Evolutionary conservation across 2,113 vertebrate genomes (phyloP).

Genomic region (Trematomus loennbergii): DNA sequence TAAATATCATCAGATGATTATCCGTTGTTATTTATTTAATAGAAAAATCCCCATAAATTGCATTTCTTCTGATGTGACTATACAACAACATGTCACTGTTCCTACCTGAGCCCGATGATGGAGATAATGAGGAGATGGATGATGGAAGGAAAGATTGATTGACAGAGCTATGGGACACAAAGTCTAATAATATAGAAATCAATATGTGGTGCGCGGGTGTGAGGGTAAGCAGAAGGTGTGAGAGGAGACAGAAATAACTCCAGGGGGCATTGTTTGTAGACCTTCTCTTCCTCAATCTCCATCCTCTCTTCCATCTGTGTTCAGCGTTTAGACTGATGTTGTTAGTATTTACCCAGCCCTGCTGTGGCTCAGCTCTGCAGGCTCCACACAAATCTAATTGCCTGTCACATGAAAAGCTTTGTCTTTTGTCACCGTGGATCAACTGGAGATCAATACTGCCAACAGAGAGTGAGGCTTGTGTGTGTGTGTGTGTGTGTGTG

Average conservation of each 20-base stretch:
- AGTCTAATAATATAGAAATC: slow-evolving; percentile 65
- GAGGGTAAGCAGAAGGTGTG: slow-evolving; percentile 21
- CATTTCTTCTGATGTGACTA: background rate
- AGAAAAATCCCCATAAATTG: too few species aligned
- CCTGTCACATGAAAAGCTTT: slow-evolving; percentile 80
- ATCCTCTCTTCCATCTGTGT: slow-evolving; percentile 11
- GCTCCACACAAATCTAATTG: slow-evolving; percentile 73
- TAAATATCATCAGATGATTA: background rate
- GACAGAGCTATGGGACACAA: slow-evolving; percentile 25
- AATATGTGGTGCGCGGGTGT: slow-evolving; percentile 35
- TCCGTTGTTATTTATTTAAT: too few species aligned
- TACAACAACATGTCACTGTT: background rate
- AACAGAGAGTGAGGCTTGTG: slow-evolving; percentile 39
- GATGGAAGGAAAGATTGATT: slow-evolving; percentile 28
- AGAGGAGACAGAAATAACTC: slow-evolving; percentile 15
- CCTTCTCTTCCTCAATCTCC: background rate
- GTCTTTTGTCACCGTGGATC: slow-evolving; percentile 76
- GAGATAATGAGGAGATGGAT: slow-evolving; percentile 32
- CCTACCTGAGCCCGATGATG: background rate
- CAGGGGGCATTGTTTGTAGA: slow-evolving; percentile 10
- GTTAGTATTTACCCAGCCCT: slow-evolving; percentile 45
- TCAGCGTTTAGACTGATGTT: slow-evolving; percentile 22
- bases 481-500: too few species aligned
- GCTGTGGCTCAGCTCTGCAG: slow-evolving; percentile 34
- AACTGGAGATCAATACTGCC: slow-evolving; percentile 72